Evolutionary conservation across 2,797 vertebrate species (phyloP), one percentile per base, ranked within the genome.

Genomic region (Sebastes vulpes): DNA sequence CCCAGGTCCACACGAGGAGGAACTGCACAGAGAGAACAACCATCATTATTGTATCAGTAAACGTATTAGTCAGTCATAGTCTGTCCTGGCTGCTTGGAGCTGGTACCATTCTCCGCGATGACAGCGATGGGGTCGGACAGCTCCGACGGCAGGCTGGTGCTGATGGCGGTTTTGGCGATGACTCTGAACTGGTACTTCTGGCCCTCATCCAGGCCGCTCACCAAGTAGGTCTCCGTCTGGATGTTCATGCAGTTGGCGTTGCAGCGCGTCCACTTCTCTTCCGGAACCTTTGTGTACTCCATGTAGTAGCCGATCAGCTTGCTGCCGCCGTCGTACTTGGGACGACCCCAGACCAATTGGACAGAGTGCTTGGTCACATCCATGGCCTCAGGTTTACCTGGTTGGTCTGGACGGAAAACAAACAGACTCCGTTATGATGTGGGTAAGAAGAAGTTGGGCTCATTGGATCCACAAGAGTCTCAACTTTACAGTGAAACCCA

Each of bases 321-420:
- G 93, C 99, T 99, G 75, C 99, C 99, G 59, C 98, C 99, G 56
- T 99, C 99, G 57, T 99, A 97, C 74, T 97, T 98, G 81, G 98
- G 98, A 75, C 97, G 97, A 79, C 88, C 95, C 99, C 99, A 99
- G 70, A 99, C 91, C 92, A 99, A 91, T 7, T 98, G 98, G 18
- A 96, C 98, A 0, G 97, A 95, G 91, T 65, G 96, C 89, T 95
- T 99, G 74, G 97, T 97, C 77, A 99, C 96, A 89, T 99, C 99
- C 94, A 98, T 97, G 79, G 97, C 95, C 94, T 99, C 98, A 21
- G 99, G 98, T 96, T 99, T 99, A 75, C 99, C 98, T 84, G 99
- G 99, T 77, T 97, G 96, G 94, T 95, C 94, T 95, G 83, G 4
- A 65, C 14, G 11, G 11, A 66, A 66, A 20, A 77, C 7, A 76